Evolutionary conservation across 1,140 invertebrate genomes (phyloP).

Genomic region (Batillaria attramentaria): DNA sequence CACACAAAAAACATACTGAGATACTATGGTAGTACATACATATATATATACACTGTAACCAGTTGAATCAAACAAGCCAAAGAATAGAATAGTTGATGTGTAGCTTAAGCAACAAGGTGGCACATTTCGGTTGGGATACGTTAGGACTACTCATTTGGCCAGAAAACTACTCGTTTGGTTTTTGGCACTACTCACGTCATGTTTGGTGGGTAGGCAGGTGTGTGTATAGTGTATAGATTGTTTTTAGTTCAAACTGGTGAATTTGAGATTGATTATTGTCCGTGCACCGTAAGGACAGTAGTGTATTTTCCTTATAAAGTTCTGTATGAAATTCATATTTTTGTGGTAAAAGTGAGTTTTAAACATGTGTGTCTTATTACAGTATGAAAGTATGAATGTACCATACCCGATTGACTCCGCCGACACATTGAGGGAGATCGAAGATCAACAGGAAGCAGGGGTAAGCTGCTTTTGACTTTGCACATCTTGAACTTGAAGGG

Average conservation of each 20-base stretch:
- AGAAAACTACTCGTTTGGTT: no score
- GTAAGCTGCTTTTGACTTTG: constrained; percentile 70
- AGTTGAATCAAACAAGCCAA: no score
- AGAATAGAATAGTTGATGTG: no score
- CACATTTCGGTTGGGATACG: no score
- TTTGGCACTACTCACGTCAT: no score
- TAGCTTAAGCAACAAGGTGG: no score
- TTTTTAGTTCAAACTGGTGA: neutral
- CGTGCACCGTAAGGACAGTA: neutral
- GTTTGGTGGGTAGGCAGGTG: no score
- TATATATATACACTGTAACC: no score
- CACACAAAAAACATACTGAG: no score
- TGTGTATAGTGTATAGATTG: no score
- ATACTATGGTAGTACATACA: no score
- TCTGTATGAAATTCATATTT: neutral
- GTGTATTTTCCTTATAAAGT: neutral
- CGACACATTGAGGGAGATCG: constrained; percentile 76
- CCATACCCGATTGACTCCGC: constrained; percentile 84
- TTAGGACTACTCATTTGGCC: no score
- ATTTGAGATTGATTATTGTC: neutral
- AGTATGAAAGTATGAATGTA: constrained; percentile 81
- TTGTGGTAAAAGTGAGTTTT: neutral
- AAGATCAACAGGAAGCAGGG: constrained; percentile 78
- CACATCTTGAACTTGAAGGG: neutral
- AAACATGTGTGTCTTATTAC: constrained; percentile 1